Conservation (phyloP, 2,113 vertebrate genomes). For the Chlamydotis undulata region DNA sequence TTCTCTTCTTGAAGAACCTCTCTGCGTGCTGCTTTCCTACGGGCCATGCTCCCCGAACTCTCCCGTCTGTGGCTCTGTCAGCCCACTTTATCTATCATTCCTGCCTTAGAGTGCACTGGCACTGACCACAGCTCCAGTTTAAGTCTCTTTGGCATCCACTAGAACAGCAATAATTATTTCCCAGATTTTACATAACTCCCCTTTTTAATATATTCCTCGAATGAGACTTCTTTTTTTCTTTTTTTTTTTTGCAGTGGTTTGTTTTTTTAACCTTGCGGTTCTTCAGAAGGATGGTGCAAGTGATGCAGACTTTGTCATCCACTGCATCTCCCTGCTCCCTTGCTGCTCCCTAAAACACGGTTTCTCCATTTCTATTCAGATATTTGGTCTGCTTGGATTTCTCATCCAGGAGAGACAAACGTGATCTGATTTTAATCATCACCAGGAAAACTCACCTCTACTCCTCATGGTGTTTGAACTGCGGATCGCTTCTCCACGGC, state of each 20-base stretch:
- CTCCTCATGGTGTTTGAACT: background rate
- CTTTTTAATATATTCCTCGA: background rate
- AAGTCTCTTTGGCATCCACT: background rate
- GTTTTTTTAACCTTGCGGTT: background rate
- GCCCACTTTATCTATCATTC: background rate
- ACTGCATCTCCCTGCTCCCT: background rate
- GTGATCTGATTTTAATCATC: background rate
- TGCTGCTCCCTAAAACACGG: background rate
- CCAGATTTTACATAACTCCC: background rate
- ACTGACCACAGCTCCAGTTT: fast-evolving
- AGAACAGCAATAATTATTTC: background rate
- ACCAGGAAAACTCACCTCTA: background rate
- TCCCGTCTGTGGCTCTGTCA: background rate
- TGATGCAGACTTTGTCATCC: background rate
- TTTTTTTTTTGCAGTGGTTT: background rate
- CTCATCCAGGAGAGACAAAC: no score
- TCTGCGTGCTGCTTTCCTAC: background rate
- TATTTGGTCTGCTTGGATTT: background rate
- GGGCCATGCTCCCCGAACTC: background rate
- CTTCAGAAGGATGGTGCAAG: fast-evolving
- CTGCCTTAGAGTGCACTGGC: background rate
- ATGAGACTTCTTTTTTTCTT: background rate
- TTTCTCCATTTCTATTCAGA: background rate
- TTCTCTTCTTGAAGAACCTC: background rate
- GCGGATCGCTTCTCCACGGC: background rate